Evolutionary conservation across 2,888 invertebrate genomes (phyloP).

Genomic region (Fragum sueziense): DNA sequence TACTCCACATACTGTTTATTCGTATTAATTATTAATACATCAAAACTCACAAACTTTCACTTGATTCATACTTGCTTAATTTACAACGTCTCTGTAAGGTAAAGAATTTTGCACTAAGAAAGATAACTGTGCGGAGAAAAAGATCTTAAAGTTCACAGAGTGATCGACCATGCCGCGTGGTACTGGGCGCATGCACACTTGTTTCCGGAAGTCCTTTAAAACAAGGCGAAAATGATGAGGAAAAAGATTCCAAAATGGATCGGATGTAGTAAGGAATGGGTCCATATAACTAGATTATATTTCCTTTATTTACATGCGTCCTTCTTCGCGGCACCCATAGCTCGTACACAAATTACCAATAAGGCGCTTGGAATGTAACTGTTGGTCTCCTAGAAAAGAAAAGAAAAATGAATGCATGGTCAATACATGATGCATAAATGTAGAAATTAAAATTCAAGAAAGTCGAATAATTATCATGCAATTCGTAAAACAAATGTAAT

Average conservation of each 20-base stretch:
- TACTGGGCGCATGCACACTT: constrained; percentile 6
- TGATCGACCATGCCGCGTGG: constrained; percentile 1
- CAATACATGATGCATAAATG: too few relatives aligned
- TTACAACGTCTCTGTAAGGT: background rate
- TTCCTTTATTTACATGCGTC: background rate
- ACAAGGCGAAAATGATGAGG: background rate
- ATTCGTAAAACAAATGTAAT: too few relatives aligned
- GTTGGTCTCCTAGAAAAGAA: constrained; percentile 53
- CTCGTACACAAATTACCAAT: constrained; percentile 48
- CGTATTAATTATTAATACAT: background rate
- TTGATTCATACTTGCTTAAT: background rate
- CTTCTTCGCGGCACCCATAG: background rate
- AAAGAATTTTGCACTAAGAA: background rate
- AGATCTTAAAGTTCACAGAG: constrained; percentile 1
- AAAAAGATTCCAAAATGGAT: constrained; percentile 41
- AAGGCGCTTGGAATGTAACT: constrained; percentile 58
- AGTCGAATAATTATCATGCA: too few relatives aligned
- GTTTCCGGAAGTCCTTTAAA: background rate
- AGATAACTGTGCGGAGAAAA: background rate
- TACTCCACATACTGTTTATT: background rate
- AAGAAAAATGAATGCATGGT: background rate
- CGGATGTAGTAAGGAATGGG: constrained; percentile 36
- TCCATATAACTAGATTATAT: constrained; percentile 39
- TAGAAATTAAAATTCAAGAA: too few relatives aligned
- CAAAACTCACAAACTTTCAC: background rate